Base-by-base conservation (phyloP, 2,888 invertebrate genomes). In the Pammene fasciana region DNA sequence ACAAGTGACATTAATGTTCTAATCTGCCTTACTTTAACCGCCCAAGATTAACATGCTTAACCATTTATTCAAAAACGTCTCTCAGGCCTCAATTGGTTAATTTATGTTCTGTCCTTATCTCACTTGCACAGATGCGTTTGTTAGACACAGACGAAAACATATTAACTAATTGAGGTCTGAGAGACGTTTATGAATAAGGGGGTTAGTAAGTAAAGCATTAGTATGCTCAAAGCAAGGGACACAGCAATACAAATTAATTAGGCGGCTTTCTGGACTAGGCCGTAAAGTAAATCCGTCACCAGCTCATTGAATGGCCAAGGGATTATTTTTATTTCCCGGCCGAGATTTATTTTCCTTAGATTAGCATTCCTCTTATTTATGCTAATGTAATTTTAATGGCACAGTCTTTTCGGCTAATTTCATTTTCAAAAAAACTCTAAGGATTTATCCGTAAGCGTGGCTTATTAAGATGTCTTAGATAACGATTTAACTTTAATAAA, bases 331-430 rank as follows among this genome's bases (percentile, higher is more conserved):
- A 90, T 90, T 90, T 85, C 87, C 81, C 79, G 67, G 79, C 79
- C 80, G 84, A 90, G 90, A 92, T 92, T 92, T 92, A 92, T 92
- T 91, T 87, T 86, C 87, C 86, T 86, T 82, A 90, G 91, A 92
- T 92, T 92, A 92, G 90, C 92, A 90, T 90, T 88, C 85, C 87
- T 88, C 90, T 91, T 91, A 91, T 92, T 92, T 92, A 92, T 92
- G 92, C 90, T 92, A 92, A 92, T 92, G 92, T 90, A 90, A 91
- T 92, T 92, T 92, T 92, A 92, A 92, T 92, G 92, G 90, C 87
- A 79, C 80, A 85, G 88, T 86, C 88, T 88, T 90, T 91, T 90
- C 87, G 85, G 87, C 89, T 91, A 91, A 92, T 91, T 92, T 92
- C 89, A 88, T 91, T 90, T 90, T 84, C 79, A 85, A 88, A 90